Conservation (phyloP, 2,113 vertebrate species). For the Corapipo altera region DNA sequence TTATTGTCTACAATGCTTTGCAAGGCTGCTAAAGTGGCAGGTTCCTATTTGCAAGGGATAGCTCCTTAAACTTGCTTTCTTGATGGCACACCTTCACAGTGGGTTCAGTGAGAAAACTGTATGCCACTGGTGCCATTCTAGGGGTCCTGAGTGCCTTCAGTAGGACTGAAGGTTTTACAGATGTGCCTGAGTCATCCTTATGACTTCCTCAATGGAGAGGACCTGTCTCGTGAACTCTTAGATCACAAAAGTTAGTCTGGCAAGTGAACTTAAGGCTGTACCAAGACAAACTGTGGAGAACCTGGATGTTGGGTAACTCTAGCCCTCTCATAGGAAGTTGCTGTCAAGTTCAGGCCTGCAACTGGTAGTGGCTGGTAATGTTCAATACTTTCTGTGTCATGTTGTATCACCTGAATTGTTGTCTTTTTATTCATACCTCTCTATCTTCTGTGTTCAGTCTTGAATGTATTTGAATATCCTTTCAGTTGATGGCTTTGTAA, state of each 20-base stretch:
- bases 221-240: not conserved
- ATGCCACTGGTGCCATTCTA: accelerated
- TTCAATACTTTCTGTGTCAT: not conserved
- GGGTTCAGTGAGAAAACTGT: not conserved
- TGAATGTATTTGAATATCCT: conserved; percentile 4
- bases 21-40: not conserved
- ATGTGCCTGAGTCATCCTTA: not conserved
- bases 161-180: not conserved
- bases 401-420: not conserved
- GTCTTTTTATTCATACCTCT: not conserved
- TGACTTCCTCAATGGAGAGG: not conserved
- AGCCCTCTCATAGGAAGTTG: not conserved
- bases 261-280: not conserved
- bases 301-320: not conserved
- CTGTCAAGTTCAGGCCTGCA: not conserved
- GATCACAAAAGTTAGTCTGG: not conserved
- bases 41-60: not conserved
- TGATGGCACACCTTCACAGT: not conserved
- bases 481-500: not conserved
- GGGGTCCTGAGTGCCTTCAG: not conserved
- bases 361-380: not conserved
- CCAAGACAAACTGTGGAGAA: not conserved
- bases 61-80: not conserved
- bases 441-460: not conserved
- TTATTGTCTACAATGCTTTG: not conserved